A percentile compares a stretch with the other conserved stretches of the same genome.
Evolutionary conservation across 2,888 invertebrate species (phyloP).

Genomic region (Pemphredon lugubris): DNA sequence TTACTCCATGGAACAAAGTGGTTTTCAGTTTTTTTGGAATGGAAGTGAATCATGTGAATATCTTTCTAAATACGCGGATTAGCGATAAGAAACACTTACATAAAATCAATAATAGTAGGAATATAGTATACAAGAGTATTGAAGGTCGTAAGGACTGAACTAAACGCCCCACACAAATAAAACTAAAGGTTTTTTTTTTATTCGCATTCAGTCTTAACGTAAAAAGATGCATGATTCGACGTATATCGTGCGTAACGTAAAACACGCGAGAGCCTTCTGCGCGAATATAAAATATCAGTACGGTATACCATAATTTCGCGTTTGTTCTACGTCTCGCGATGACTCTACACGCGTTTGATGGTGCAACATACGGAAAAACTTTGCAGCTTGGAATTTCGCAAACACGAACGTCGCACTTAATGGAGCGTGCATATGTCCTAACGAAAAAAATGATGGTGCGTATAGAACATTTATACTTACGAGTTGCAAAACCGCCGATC

Average conservation of each 20-base stretch:
- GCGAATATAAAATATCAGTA: constrained; percentile 6
- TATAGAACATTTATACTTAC: constrained; percentile 43
- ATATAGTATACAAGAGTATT: neutral
- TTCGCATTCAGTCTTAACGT: too few species aligned
- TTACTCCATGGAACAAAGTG: too few species aligned
- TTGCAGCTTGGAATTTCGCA: neutral
- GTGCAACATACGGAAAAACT: neutral
- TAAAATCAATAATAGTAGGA: constrained; percentile 47
- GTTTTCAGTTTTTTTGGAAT: too few species aligned
- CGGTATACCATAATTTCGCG: too few species aligned
- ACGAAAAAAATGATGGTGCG: constrained; percentile 6
- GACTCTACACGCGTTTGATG: neutral
- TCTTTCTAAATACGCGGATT: too few species aligned
- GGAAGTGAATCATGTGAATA: too few species aligned
- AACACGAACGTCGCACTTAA: neutral
- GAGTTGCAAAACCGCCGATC: constrained; percentile 25
- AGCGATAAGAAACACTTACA: constrained; percentile 20
- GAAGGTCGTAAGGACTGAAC: constrained; percentile 11
- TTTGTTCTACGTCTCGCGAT: neutral
- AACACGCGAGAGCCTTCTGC: constrained; percentile 2
- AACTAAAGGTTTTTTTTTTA: too few species aligned
- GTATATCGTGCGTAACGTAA: neutral
- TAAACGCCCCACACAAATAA: too few species aligned
- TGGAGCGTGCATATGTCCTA: neutral
- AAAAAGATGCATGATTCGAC: too few species aligned